Base-by-base conservation (phyloP, 2,888 invertebrate species). In the Latrodectus hesperus region DNA sequence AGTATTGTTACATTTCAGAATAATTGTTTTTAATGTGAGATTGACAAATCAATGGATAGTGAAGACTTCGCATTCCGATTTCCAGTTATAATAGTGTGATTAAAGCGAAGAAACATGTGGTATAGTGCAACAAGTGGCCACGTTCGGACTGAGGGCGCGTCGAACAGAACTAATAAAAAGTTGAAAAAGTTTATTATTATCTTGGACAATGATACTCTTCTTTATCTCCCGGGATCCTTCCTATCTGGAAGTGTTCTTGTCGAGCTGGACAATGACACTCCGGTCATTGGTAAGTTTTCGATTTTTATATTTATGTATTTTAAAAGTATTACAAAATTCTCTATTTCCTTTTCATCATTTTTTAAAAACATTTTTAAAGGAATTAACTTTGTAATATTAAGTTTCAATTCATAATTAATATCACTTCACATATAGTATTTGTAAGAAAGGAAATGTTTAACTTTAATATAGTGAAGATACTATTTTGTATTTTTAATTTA, bases 211-310 rank as follows among this genome's bases (percentile, higher is more conserved):
- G 96, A 97, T 70, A 97, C 97, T 91, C 93, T 98, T 89, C 93
- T 98, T 84, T 98, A 98, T 93, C 97, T 98, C 92, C 98, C 98
- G 88, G 98, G 98, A 9, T 97, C 97, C 93, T 98, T 98, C 93
- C 93, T 98, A 90, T 97, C 97, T 80, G 98, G 98, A 65, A 95
- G 97, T 92, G 97, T 98, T 83, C 94, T 98, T 80, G 95, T 98
- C 92, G 98, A 98, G 92, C 93, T 98, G 89, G 97, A 98, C 92
- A 97, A 97, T 93, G 97, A 98, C 93, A 97, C 97, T 90, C 96
- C 96, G 89, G 96, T 96, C 12, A 93, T 96, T 91, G 96, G 96
- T 96, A 93, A 94, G 94, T 67, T 74, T 55, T 0, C 17, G 12
- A n/a, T 74, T 17, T 70, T n/a, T 5, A n/a, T 16, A 38, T 16